Conservation (phyloP, 2,113 vertebrate species). For the Patagioenas fasciata region DNA sequence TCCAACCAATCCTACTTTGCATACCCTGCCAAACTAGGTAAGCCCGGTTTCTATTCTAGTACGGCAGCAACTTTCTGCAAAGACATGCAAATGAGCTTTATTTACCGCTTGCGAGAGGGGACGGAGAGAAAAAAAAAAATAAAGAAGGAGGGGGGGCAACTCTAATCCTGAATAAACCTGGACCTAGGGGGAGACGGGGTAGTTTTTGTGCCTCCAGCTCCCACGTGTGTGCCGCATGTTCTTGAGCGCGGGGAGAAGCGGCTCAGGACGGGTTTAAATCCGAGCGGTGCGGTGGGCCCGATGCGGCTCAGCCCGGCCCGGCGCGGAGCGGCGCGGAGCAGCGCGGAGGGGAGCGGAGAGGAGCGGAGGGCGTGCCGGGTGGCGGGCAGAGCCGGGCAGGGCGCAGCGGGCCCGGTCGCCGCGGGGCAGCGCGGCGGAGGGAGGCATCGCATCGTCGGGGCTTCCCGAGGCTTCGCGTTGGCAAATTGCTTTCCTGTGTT, state of each 20-base stretch:
- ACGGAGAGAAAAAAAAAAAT: not conserved
- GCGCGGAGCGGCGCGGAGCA: not conserved
- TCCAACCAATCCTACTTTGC: slow-evolving; percentile 76
- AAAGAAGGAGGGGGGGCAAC: not conserved
- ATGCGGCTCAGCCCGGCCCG: not conserved
- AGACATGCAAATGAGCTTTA: slow-evolving; percentile 63
- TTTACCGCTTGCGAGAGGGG: slow-evolving; percentile 26
- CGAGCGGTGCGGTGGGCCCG: not conserved
- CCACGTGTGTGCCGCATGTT: not conserved
- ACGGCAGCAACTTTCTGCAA: slow-evolving; percentile 68
- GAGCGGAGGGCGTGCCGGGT: not conserved
- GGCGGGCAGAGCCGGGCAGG: not conserved
- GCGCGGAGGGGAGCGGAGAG: not conserved
- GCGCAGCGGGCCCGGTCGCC: not conserved
- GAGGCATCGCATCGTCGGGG: slow-evolving; percentile 29
- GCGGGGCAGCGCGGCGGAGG: slow-evolving; percentile 22
- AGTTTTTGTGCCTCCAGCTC: slow-evolving; percentile 5
- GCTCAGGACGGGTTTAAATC: slow-evolving; percentile 26
- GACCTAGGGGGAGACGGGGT: not conserved
- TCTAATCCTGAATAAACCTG: slow-evolving; percentile 57
- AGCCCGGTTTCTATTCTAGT: slow-evolving; percentile 45
- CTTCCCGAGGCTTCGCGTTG: slow-evolving; percentile 67
- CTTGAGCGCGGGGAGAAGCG: not conserved
- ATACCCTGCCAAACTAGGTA: slow-evolving; percentile 76
- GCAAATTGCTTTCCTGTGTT: slow-evolving; percentile 70